phyloP scores from a whole-genome alignment of 2,113 vertebrate species.

The Gallinago media region DNA sequence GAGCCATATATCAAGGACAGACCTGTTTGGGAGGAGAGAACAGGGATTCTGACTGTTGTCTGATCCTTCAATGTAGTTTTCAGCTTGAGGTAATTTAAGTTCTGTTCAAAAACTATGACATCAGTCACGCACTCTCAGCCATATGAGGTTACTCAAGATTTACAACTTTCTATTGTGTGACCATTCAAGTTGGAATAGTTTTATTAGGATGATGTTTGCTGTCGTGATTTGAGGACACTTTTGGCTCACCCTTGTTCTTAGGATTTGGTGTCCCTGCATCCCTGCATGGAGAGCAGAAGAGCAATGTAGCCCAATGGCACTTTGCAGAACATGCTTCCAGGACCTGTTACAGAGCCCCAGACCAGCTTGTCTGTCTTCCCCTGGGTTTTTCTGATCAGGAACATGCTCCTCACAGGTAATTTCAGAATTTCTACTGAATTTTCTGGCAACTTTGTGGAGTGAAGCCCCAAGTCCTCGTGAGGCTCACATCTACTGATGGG shows the following conservation, averaged over 20 bases:
- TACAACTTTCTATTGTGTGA: not conserved
- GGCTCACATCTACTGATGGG: accelerated
- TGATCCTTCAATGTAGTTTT: constrained; percentile 3
- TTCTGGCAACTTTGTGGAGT: not conserved
- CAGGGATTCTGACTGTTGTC: not conserved
- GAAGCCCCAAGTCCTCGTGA: not conserved
- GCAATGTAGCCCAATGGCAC: not conserved
- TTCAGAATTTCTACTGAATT: not conserved
- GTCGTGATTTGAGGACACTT: not conserved
- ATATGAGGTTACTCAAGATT: not conserved
- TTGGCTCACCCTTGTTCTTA: not conserved
- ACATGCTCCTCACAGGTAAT: not conserved
- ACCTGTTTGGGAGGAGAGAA: not conserved
- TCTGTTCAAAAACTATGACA: not conserved
- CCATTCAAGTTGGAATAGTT: not conserved
- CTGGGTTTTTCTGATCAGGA: not conserved
- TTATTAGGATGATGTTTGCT: not conserved
- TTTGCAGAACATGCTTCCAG: not conserved
- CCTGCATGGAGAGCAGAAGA: not conserved
- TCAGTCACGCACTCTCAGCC: not conserved
- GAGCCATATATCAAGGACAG: not conserved
- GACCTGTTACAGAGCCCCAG: not conserved
- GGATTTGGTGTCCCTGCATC: accelerated
- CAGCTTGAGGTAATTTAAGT: not conserved
- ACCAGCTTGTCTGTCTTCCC: not conserved